These are phyloP conservation scores for Drosophila repleta DNA, from an alignment of 1,140 invertebrate species.

Conservation along the genomic window DNA sequence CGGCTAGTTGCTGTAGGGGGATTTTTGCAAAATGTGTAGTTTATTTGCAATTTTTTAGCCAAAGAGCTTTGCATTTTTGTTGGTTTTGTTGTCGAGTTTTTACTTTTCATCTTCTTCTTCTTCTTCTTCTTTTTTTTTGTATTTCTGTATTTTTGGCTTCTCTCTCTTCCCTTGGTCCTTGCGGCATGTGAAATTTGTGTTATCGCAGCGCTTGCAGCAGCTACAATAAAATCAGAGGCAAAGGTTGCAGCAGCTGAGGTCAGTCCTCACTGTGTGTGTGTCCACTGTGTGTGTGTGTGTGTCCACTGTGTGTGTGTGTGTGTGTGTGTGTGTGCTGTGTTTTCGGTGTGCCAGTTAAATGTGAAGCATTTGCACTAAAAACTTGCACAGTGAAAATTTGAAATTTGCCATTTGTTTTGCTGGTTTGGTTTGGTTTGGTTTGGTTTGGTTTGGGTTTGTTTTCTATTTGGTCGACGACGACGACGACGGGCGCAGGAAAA, in stretches of 20 bases:
- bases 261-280: constrained; percentile 71
- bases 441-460: constrained; percentile 51
- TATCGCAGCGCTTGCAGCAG: constrained; percentile 76
- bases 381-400: constrained; percentile 69
- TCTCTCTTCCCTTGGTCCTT: background rate
- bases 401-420: constrained; percentile 60
- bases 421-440: constrained; percentile 49
- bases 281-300: constrained; percentile 38
- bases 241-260: constrained; percentile 79
- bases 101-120: constrained; percentile 2
- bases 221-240: constrained; percentile 81
- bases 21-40: constrained; percentile 72
- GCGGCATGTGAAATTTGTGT: constrained; percentile 74
- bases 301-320: constrained; percentile 16
- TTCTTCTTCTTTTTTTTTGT: constrained; percentile 1
- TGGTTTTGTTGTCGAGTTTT: constrained; percentile 51
- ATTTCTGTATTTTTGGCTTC: background rate
- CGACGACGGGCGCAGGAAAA: constrained; percentile 24
- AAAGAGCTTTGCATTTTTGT: constrained; percentile 75
- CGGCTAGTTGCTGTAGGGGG: constrained; percentile 10
- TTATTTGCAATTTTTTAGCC: constrained; percentile 81
- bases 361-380: constrained; percentile 72
- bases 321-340: constrained; percentile 27
- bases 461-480: constrained; percentile 35
- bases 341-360: constrained; percentile 68